Evolutionary conservation across 2,888 invertebrate genomes (phyloP).

Genomic region (Thymelicus sylvestris): DNA sequence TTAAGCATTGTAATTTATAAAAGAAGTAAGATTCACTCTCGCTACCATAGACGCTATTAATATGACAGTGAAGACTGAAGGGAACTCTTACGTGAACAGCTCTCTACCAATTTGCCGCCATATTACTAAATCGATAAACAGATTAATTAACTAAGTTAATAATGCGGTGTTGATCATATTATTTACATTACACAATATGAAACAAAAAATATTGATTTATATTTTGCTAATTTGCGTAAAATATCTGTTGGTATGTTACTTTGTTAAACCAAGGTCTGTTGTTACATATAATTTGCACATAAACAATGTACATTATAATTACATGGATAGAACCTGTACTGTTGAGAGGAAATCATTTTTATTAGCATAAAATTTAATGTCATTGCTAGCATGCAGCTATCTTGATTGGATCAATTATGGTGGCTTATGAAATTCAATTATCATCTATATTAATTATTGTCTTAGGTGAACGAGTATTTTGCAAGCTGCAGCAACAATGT

Average conservation of each 20-base stretch:
- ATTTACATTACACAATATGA: too few relatives aligned
- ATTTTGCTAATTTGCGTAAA: too few relatives aligned
- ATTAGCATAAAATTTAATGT: conserved; percentile 8
- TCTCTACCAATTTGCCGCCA: too few relatives aligned
- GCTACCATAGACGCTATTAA: too few relatives aligned
- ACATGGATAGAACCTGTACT: not conserved
- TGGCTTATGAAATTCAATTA: conserved; percentile 2
- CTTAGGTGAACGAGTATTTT: not conserved
- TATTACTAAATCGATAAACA: too few relatives aligned
- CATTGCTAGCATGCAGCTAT: not conserved
- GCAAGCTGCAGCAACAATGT: not conserved
- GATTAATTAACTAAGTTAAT: too few relatives aligned
- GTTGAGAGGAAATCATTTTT: not conserved
- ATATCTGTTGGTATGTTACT: not conserved
- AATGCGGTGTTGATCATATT: too few relatives aligned
- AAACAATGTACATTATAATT: conserved; percentile 8
- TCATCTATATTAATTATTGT: not conserved
- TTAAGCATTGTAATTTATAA: too few relatives aligned
- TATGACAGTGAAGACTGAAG: too few relatives aligned
- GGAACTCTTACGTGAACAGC: too few relatives aligned
- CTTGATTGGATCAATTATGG: not conserved
- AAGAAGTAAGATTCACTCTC: too few relatives aligned
- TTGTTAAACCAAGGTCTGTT: conserved; percentile 6
- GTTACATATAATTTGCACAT: conserved; percentile 7
- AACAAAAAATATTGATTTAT: too few relatives aligned